Percentiles rank a stretch among this genome's conserved stretches.
phyloP scores from a whole-genome alignment of 2,113 vertebrate genomes.

The Esox niger region DNA sequence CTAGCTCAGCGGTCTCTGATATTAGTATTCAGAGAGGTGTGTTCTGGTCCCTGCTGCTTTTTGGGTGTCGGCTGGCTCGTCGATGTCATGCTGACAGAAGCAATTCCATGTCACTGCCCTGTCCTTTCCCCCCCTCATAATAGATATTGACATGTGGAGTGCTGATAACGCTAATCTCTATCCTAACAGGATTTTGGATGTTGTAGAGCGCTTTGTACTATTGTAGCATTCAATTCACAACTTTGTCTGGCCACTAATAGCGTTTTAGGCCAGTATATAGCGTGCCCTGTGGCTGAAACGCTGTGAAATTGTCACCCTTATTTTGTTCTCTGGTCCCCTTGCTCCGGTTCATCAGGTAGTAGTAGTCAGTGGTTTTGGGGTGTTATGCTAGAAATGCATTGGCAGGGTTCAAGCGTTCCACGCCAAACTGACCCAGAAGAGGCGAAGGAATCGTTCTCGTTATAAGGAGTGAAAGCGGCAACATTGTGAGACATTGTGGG shows the following conservation, averaged over 20 bases:
- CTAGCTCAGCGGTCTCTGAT: slow-evolving; percentile 2
- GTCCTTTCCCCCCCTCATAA: slow-evolving; percentile 44
- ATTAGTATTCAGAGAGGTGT: slow-evolving; percentile 15
- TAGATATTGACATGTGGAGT: slow-evolving; percentile 50
- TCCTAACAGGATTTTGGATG: slow-evolving; percentile 47
- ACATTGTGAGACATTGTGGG: too few relatives aligned
- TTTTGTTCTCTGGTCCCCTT: slow-evolving; percentile 2
- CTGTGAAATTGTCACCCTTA: slow-evolving; percentile 9
- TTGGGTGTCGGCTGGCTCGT: neutral
- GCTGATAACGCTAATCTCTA: slow-evolving; percentile 53
- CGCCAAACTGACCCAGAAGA: too few relatives aligned
- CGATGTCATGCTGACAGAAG: slow-evolving; percentile 43
- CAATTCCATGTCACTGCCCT: slow-evolving; percentile 32
- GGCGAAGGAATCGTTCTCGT: too few relatives aligned
- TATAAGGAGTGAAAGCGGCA: too few relatives aligned
- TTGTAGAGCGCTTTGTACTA: slow-evolving; percentile 29
- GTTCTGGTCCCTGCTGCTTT: neutral
- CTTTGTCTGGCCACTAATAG: slow-evolving; percentile 41
- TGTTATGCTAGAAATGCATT: too few relatives aligned
- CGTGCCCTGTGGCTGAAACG: slow-evolving; percentile 5
- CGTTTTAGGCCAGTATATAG: slow-evolving; percentile 37
- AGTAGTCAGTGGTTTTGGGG: neutral
- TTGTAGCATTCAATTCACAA: slow-evolving; percentile 31
- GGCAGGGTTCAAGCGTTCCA: too few relatives aligned
- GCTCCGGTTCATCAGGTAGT: neutral